Conservation (phyloP, 2,113 vertebrate genomes). For the Ailuropoda melanoleuca region DNA sequence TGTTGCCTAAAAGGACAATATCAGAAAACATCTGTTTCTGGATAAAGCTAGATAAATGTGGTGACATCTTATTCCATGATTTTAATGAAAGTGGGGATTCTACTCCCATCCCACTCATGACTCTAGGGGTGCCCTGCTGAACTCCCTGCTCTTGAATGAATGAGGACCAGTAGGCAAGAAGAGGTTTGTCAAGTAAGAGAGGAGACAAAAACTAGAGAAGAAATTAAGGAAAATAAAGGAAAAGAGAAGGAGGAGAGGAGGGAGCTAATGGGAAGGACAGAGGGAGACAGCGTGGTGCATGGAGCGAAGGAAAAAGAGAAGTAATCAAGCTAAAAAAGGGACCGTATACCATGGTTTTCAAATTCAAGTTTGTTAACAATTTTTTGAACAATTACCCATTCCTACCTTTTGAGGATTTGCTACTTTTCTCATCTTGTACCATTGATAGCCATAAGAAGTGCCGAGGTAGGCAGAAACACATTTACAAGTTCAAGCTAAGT, state of each 20-base stretch:
- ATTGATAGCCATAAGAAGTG: background rate
- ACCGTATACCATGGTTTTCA: background rate
- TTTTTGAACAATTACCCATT: background rate
- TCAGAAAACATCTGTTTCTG: background rate
- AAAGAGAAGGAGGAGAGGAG: background rate
- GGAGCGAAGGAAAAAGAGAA: background rate
- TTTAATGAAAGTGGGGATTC: background rate
- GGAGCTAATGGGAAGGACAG: background rate
- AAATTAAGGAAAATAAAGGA: background rate
- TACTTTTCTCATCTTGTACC: background rate
- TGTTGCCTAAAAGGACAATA: background rate
- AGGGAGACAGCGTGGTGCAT: background rate
- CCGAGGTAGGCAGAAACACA: background rate
- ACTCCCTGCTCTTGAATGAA: background rate
- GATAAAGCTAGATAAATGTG: background rate
- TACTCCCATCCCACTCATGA: no score
- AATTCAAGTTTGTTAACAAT: background rate
- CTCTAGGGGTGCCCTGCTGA: rapidly evolving
- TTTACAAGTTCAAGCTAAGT: rapidly evolving
- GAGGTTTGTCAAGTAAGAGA: background rate
- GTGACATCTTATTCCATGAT: no score
- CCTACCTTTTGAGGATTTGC: background rate
- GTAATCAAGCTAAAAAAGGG: background rate
- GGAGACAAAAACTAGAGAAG: background rate
- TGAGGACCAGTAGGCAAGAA: background rate